Evolutionary conservation across 2,888 invertebrate genomes (phyloP).

Genomic region (Myathropa florea): DNA sequence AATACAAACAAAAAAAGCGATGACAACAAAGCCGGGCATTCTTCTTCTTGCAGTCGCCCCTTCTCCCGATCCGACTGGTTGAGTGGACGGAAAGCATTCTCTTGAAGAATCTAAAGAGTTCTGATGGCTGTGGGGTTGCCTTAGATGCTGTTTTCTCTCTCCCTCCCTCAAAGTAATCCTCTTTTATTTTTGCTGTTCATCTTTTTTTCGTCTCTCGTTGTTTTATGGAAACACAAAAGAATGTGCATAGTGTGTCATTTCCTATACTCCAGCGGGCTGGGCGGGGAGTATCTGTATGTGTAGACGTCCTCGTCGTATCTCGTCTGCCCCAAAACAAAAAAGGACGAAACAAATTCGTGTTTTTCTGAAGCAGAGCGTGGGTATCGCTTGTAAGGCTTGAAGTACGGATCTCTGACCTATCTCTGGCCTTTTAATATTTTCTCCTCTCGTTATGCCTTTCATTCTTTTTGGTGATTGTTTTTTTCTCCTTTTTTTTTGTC

Average conservation of each 20-base stretch:
- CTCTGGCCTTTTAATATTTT: conserved; percentile 41
- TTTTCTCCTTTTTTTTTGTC: conserved; percentile 7
- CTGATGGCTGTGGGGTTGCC: conserved; percentile 3
- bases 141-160: conserved; percentile 35
- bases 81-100: conserved; percentile 41
- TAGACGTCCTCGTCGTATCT: background rate
- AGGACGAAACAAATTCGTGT: background rate
- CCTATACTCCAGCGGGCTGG: conserved; percentile 49
- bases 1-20: conserved; percentile 17
- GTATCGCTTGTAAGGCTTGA: conserved; percentile 52
- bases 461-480: background rate
- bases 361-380: background rate
- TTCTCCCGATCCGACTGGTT: background rate
- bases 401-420: conserved; percentile 42
- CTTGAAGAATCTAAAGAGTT: conserved; percentile 24
- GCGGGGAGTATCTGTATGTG: background rate
- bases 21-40: conserved; percentile 42
- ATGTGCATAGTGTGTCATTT: conserved; percentile 67
- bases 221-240: conserved; percentile 57
- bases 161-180: conserved; percentile 52
- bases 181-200: conserved; percentile 41
- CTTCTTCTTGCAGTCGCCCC: background rate
- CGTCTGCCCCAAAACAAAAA: conserved; percentile 8
- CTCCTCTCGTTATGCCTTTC: background rate
- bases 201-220: conserved; percentile 29